Evolutionary conservation across 1,140 invertebrate species (phyloP).

Genomic region (Panagrolaimus sp.): DNA sequence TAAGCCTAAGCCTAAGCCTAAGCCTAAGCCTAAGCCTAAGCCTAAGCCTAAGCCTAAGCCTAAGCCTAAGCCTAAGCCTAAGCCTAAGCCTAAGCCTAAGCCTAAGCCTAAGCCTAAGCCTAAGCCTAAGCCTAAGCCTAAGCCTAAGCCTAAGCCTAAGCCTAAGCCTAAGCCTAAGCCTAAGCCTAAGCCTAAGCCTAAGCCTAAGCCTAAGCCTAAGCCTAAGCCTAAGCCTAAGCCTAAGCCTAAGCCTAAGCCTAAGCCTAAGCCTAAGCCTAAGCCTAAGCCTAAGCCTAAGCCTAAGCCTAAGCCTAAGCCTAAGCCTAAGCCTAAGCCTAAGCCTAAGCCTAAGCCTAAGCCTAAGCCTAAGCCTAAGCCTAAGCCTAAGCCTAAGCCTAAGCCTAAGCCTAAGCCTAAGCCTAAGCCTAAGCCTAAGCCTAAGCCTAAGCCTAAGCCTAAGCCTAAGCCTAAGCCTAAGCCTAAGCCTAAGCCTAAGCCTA

Average conservation of each 20-base stretch:
- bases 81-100: too few species aligned
- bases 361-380: slow-evolving; percentile 29
- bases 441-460: slow-evolving; percentile 18
- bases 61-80: too few species aligned
- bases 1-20: too few species aligned
- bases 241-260: slow-evolving; percentile 28
- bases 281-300: slow-evolving; percentile 25
- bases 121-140: too few species aligned
- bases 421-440: slow-evolving; percentile 18
- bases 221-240: slow-evolving; percentile 27
- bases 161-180: slow-evolving; percentile 27
- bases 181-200: slow-evolving; percentile 26
- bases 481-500: slow-evolving; percentile 13
- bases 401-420: slow-evolving; percentile 17
- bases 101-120: too few species aligned
- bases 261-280: slow-evolving; percentile 31
- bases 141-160: slow-evolving; percentile 24
- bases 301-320: slow-evolving; percentile 24
- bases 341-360: slow-evolving; percentile 27
- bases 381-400: slow-evolving; percentile 29
- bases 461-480: slow-evolving; percentile 5
- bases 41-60: too few species aligned
- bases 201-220: slow-evolving; percentile 24
- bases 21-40: too few species aligned
- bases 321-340: slow-evolving; percentile 19